Percentiles rank a stretch among this genome's conserved stretches.
These are phyloP conservation scores for Prorops nasuta DNA, from an alignment of 1,140 invertebrate species.

Conservation along the genomic window DNA sequence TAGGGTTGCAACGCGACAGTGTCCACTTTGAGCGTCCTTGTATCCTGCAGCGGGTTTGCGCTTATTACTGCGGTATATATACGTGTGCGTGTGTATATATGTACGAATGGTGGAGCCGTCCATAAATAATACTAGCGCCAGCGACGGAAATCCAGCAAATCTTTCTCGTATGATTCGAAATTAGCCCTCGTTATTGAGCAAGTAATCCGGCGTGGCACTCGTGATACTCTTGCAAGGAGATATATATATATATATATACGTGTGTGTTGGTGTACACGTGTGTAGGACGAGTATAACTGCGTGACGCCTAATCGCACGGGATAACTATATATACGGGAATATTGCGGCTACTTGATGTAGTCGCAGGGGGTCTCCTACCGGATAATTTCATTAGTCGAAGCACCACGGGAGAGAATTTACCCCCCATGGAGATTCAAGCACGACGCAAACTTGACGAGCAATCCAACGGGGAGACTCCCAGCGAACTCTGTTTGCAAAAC, in stretches of 20 bases:
- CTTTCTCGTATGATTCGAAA: too few relatives aligned
- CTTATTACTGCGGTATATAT: too few relatives aligned
- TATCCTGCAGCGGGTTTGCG: too few relatives aligned
- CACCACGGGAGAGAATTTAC: conserved; percentile 26
- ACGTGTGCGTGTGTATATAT: too few relatives aligned
- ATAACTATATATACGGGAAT: conserved; percentile 40
- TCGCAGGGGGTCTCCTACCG: conserved; percentile 45
- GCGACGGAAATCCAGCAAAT: too few relatives aligned
- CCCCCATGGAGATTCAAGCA: conserved; percentile 19
- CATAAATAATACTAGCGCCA: too few relatives aligned
- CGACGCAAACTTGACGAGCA: conserved; percentile 19
- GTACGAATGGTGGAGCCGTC: too few relatives aligned
- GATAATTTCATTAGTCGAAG: conserved; percentile 52
- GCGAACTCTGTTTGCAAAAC: conserved; percentile 29
- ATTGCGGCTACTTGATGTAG: conserved; percentile 38
- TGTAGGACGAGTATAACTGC: conserved; percentile 26
- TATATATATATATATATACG: conserved; percentile 5
- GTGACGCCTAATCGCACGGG: conserved; percentile 45
- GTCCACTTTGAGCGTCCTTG: too few relatives aligned
- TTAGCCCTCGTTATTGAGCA: too few relatives aligned
- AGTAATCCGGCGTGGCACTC: too few relatives aligned
- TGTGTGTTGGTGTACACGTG: too few relatives aligned
- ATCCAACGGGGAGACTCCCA: conserved; percentile 20
- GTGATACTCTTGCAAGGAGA: too few relatives aligned
- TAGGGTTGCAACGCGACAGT: conserved; percentile 45